These are phyloP conservation scores for Coccyzus lansbergi DNA, from an alignment of 2,797 vertebrate genomes.

Conservation along the genomic window DNA sequence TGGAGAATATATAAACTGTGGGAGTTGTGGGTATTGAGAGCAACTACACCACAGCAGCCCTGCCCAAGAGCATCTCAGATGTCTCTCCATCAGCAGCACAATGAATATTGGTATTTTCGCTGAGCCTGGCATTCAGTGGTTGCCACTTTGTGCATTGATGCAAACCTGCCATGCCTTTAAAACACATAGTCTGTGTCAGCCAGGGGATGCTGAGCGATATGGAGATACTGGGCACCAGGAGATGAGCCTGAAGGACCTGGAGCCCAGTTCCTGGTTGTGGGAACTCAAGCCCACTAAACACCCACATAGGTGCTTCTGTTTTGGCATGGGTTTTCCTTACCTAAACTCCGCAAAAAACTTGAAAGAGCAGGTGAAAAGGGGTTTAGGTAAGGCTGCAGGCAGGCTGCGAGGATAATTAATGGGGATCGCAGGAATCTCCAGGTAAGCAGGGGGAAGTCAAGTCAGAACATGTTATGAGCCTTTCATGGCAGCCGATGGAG, in stretches of 20 bases:
- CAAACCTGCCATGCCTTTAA: neutral
- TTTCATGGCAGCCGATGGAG: conserved; percentile 25
- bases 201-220: neutral
- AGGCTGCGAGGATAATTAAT: conserved; percentile 35
- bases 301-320: neutral
- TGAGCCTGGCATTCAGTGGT: neutral
- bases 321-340: neutral
- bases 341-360: conserved; percentile 8
- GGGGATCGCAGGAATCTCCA: neutral
- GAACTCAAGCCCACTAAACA: neutral
- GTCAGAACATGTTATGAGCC: conserved; percentile 15
- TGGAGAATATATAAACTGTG: neutral
- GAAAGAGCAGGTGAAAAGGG: conserved; percentile 22
- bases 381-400: conserved; percentile 40
- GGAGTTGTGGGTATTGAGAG: neutral
- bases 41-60: neutral
- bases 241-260: neutral
- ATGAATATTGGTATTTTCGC: neutral
- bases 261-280: neutral
- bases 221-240: neutral
- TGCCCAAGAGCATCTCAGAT: neutral
- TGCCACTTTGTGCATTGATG: neutral
- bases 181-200: neutral
- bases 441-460: conserved; percentile 25
- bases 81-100: neutral